A percentile compares a stretch with the other conserved stretches of the same genome.
phyloP scores from a whole-genome alignment of 2,888 invertebrate species.

The Scelioninae gen. 1 region DNA sequence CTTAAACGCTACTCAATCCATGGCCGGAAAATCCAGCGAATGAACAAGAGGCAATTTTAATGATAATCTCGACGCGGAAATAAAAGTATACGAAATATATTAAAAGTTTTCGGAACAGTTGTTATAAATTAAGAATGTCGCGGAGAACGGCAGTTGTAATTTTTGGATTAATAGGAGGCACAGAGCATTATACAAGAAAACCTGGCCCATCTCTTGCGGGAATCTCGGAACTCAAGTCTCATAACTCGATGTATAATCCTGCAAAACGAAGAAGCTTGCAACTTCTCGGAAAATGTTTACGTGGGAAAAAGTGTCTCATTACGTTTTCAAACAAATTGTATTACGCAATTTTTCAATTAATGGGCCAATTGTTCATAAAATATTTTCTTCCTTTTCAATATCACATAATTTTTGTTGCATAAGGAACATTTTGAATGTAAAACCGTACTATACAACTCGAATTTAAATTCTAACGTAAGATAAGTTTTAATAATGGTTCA shows the following conservation, averaged over 20 bases:
- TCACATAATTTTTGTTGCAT: too few relatives aligned
- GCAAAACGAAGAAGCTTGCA: conserved; percentile 22
- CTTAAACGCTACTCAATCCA: background rate
- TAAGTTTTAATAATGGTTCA: too few relatives aligned
- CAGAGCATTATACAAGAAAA: conserved; percentile 38
- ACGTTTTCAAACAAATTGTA: conserved; percentile 6
- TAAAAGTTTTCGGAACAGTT: conserved; percentile 35
- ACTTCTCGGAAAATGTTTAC: conserved; percentile 4
- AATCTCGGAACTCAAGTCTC: conserved; percentile 36
- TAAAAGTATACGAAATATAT: conserved; percentile 31
- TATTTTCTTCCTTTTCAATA: too few relatives aligned
- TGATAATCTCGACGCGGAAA: conserved; percentile 8
- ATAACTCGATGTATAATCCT: conserved; percentile 49
- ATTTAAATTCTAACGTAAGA: too few relatives aligned
- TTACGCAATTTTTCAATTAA: too few relatives aligned
- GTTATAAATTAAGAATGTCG: conserved; percentile 36
- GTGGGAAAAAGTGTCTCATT: background rate
- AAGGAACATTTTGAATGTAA: too few relatives aligned
- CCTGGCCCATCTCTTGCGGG: conserved; percentile 23
- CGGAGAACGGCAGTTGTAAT: conserved; percentile 29
- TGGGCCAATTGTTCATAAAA: background rate
- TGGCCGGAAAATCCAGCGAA: background rate
- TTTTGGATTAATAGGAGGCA: conserved; percentile 38
- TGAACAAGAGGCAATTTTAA: background rate
- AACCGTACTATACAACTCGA: too few relatives aligned